A percentile compares a stretch with the other conserved stretches of the same genome.
These are phyloP conservation scores for Druceiella hillmani DNA, from an alignment of 2,888 invertebrate genomes.

Conservation along the genomic window DNA sequence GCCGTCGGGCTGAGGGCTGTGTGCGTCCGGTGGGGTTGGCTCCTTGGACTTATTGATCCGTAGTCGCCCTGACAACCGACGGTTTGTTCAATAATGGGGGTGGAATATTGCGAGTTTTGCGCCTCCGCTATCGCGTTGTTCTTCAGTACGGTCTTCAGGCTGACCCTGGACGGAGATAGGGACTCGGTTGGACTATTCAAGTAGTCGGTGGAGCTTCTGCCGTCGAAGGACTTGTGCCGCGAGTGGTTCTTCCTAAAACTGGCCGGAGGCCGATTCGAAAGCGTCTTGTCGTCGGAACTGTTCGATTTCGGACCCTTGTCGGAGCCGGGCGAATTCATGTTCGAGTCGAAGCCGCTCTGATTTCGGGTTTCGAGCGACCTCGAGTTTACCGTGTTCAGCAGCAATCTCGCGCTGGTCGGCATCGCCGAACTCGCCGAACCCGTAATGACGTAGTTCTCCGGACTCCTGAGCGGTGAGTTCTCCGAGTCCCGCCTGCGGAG, in stretches of 20 bases:
- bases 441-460: conserved; percentile 45
- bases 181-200: conserved; percentile 44
- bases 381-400: conserved; percentile 38
- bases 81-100: conserved; percentile 39
- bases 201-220: conserved; percentile 36
- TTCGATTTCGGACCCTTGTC: conserved; percentile 37
- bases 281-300: conserved; percentile 46
- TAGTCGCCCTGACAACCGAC: conserved; percentile 37
- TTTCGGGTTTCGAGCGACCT: conserved; percentile 37
- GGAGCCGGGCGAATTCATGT: conserved; percentile 45
- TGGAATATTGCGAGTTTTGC: conserved; percentile 29
- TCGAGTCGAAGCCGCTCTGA: conserved; percentile 31
- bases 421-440: conserved; percentile 35
- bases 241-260: conserved; percentile 49
- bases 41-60: conserved; percentile 26
- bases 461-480: conserved; percentile 41
- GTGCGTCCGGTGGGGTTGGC: conserved; percentile 30
- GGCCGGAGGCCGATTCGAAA: conserved; percentile 38
- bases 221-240: conserved; percentile 51
- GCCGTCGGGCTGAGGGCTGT: conserved; percentile 32
- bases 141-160: conserved; percentile 41
- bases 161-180: conserved; percentile 30
- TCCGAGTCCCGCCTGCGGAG: conserved; percentile 37
- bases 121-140: conserved; percentile 39
- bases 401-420: conserved; percentile 35